phyloP scores from a whole-genome alignment of 1,140 invertebrate genomes.

The Philopotamus ludificatus region DNA sequence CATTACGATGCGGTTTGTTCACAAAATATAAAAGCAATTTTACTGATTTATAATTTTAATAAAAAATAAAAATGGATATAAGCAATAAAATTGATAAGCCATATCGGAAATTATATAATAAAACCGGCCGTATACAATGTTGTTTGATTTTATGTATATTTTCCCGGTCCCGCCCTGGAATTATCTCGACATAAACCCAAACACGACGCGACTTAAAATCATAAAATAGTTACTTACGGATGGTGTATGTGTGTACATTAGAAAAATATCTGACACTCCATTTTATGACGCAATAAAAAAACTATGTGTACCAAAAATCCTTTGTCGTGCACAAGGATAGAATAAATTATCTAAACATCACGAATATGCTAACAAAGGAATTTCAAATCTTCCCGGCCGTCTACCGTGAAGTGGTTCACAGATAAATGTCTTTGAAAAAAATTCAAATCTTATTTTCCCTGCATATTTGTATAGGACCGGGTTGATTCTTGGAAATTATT shows the following conservation, averaged over 20 bases:
- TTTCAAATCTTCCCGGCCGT: not conserved
- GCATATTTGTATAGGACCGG: slow-evolving; percentile 6
- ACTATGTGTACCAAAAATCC: too few relatives aligned
- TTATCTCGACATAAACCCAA: too few relatives aligned
- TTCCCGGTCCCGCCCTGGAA: not conserved
- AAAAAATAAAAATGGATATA: too few relatives aligned
- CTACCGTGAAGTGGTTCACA: not conserved
- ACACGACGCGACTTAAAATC: too few relatives aligned
- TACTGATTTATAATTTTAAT: too few relatives aligned
- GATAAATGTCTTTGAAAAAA: slow-evolving; percentile 1
- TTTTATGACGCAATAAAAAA: too few relatives aligned
- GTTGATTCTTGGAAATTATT: slow-evolving; percentile 2
- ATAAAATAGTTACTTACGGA: too few relatives aligned
- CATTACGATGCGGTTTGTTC: not conserved
- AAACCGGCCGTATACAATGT: not conserved
- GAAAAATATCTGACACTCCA: too few relatives aligned
- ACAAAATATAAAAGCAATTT: too few relatives aligned
- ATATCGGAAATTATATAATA: slow-evolving; percentile 3
- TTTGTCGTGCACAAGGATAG: not conserved
- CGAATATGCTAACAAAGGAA: slow-evolving; percentile 5
- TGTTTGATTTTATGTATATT: not conserved
- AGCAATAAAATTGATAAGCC: not conserved
- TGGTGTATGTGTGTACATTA: too few relatives aligned
- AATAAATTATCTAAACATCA: slow-evolving; percentile 8
- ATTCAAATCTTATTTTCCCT: not conserved